Evolutionary conservation across 2,113 vertebrate genomes (phyloP), one percentile per base, ranked within the genome.

Genomic region (Melanocharis versteri): DNA sequence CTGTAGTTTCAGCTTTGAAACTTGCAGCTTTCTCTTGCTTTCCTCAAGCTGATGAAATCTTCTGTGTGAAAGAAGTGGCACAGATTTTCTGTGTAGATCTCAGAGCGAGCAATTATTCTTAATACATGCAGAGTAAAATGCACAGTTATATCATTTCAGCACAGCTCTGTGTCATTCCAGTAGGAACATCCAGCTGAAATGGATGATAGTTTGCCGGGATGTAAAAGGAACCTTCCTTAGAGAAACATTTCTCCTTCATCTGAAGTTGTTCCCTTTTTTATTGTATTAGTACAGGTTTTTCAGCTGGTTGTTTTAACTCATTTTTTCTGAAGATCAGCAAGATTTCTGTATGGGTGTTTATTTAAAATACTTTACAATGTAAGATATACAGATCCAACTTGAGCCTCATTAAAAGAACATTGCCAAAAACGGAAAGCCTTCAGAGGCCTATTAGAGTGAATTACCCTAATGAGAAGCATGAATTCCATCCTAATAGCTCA

Each of bases 401-500:
- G 85, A 97, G 89, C 83, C 91, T 96, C 90, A 87, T 95, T 93
- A 96, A 94, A 95, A 93, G 90, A 85, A 62, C 47, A 6, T 92
- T 93, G 94, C 93, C 88, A 96, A 94, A 86, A 88, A 35, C 8
- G 18, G 69, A n/a, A 78, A 82, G 81, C 83, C 96, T 97, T 95
- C 40, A 1, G 56, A 97, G 95, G 81, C 85, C 94, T 93, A 15
- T 97, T 96, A 81, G 24, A 82, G 45, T 87, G 94, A 96, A 81
- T 93, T 96, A 77, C 60, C 93, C 91, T 83, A 24, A 83, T 72
- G 71, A 80, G 93, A 96, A 94, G 50, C 88, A 79, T 87, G 90
- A 93, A 76, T 94, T 92, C 90, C 88, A 91, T 92, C 86, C 84
- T 91, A 62, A n/a, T 54, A 92, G 90, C 85, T 91, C 89, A 77